phyloP scores from a whole-genome alignment of 2,888 invertebrate species.

The Metellina segmentata region DNA sequence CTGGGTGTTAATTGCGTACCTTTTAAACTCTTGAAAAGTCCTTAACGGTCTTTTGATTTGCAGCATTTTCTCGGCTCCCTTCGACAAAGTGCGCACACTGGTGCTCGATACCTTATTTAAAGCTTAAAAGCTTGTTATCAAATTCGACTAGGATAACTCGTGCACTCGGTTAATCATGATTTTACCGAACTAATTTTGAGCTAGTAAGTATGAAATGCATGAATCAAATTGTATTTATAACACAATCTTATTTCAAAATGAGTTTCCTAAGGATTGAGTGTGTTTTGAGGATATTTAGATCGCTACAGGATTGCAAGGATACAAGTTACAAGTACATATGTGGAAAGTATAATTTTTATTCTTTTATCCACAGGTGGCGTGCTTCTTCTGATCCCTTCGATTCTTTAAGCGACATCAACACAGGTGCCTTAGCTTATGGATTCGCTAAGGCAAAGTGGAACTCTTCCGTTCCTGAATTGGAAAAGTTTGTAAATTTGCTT shows the following conservation, averaged over 20 bases:
- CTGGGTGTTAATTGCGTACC: too few species aligned
- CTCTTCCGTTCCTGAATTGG: constrained; percentile 7
- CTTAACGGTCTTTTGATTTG: too few species aligned
- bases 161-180: too few species aligned
- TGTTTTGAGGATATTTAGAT: not conserved
- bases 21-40: too few species aligned
- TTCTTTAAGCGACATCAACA: constrained; percentile 32
- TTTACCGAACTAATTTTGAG: too few species aligned
- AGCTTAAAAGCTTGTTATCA: not conserved
- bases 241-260: not conserved
- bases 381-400: constrained; percentile 63
- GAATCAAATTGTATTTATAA: not conserved
- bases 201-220: too few species aligned
- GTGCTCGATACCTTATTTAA: not conserved
- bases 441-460: constrained; percentile 50
- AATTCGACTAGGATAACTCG: not conserved
- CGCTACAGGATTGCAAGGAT: not conserved
- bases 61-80: too few species aligned
- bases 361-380: constrained; percentile 37
- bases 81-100: too few species aligned
- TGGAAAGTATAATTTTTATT: not conserved
- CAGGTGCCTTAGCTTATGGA: constrained; percentile 14
- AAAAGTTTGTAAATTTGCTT: constrained; percentile 34
- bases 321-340: not conserved
- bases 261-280: not conserved